These are phyloP conservation scores for Mormyrus iriodes DNA, from an alignment of 2,113 vertebrate species.

Conservation along the genomic window DNA sequence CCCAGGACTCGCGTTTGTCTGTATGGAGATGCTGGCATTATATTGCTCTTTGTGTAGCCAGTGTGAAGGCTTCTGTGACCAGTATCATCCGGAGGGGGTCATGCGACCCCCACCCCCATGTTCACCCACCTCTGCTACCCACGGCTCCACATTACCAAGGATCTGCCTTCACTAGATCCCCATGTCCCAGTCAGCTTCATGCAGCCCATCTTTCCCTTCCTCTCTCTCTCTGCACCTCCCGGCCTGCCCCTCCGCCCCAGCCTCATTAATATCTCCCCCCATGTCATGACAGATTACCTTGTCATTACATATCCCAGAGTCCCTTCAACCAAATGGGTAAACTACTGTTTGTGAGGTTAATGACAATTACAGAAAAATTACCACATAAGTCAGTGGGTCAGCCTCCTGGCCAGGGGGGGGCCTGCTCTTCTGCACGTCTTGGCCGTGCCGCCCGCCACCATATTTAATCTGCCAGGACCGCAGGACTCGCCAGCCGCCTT, in stretches of 20 bases:
- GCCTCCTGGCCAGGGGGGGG: constrained; percentile 85
- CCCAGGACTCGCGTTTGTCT: neutral
- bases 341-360: constrained; percentile 99
- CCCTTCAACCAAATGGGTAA: constrained; percentile 98
- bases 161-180: constrained; percentile 98
- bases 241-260: constrained; percentile 74
- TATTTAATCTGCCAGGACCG: constrained; percentile 72
- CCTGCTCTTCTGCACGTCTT: constrained; percentile 77
- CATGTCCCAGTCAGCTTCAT: constrained; percentile 99
- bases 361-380: constrained; percentile 99
- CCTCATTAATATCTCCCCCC: constrained; percentile 84
- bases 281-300: constrained; percentile 99
- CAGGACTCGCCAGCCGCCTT: neutral
- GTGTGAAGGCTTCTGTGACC: neutral
- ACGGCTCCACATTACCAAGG: constrained; percentile 89
- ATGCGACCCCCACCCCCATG: neutral
- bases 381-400: constrained; percentile 84
- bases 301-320: constrained; percentile 97
- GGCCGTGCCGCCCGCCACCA: constrained; percentile 76
- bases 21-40: neutral
- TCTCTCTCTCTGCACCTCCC: constrained; percentile 77
- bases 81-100: neutral
- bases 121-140: constrained; percentile 66
- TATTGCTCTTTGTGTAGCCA: neutral
- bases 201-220: constrained; percentile 83